Base-by-base conservation (phyloP, 2,113 vertebrate species). In the Vireo altiloquus region DNA sequence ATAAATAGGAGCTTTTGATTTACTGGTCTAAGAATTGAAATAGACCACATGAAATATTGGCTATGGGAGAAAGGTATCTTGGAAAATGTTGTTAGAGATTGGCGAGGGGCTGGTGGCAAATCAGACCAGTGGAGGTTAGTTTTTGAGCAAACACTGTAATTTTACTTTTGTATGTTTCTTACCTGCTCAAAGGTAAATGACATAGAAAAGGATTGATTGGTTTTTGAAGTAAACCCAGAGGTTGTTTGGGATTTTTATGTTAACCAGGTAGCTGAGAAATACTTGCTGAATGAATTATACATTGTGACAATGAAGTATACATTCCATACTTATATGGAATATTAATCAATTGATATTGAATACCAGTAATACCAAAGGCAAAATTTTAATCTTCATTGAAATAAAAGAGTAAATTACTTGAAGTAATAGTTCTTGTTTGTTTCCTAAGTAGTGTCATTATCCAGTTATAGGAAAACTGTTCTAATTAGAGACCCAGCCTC, bases 101-200 rank as follows among this genome's bases (percentile, higher is more conserved):
- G 39, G 13, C 57, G 70, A 72, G 61, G 28, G 25, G 22, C 37
- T 74, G 47, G 21, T 82, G 65, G 39, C 17, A 94, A 82, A 89
- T 93, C 46, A 91, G 40, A 46, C 31, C 40, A 68, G 23, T 35
- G 25, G 25, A 94, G 75, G 95, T 87, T 83, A 82, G 47, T 50
- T 90, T 90, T 78, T 64, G 44, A 81, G 52, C 33, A 94, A 91
- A 64, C 42, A 50, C 24, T 77, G 61, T 80, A 85, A 90, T 96
- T 95, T 94, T 94, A 84, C 42, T 94, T 94, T 60, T 64, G 24
- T 82, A 94, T 97, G 79, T 64, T 92, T 92, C 94, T 96, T 95
- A 92, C 82, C 75, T 66, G n/a, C 89, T 96, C 79, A 72, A 83
- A 86, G 52, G 24, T 44, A 95, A 88, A 91, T 75, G 22, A 80